Evolutionary conservation across 2,888 invertebrate species (phyloP), one percentile per base, ranked within the genome.

Genomic region (Lasioglossum morio): DNA sequence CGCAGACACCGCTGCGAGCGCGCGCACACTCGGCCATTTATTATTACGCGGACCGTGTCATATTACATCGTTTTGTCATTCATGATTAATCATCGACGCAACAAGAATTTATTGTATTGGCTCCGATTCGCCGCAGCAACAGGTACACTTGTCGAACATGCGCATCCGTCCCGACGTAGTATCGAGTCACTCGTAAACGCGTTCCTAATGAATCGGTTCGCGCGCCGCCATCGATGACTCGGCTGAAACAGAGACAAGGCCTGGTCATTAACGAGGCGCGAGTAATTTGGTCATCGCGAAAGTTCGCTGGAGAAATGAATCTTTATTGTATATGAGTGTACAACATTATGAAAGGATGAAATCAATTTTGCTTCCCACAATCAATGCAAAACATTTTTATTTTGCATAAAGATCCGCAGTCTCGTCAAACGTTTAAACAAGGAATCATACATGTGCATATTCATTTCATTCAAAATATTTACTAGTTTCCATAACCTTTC

Each of bases 91-190:
- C 85, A 89, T 84, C 79, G 81, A 83, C 81, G 84, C 83, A 91
- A 86, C 88, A 88, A 90, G 88, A 91, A 89, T 91, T 91, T 91
- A 90, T 90, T 83, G 89, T 90, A 90, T 90, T 83, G 89, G 82
- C 72, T 74, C 72, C 77, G 84, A 66, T 81, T 66, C 82, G 80
- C 83, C 78, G 77, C 84, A 90, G 90, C 90, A 90, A 90, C 90
- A 90, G 90, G 90, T 90, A 89, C 84, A 80, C 87, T 83, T 85
- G 88, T 81, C 87, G 84, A 75, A 84, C 86, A 84, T 80, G 84
- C 81, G 66, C 79, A 76, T 77, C 72, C 70, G 80, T 66, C 37
- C 79, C 34, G 78, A 43, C 72, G 73, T 74, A 72, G 79, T 78
- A 82, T 84, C 82, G 85, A 83, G 85, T 89, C 85, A 74, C 79